Conservation (phyloP, 2,888 invertebrate species). For the Chydorus sphaericus region DNA sequence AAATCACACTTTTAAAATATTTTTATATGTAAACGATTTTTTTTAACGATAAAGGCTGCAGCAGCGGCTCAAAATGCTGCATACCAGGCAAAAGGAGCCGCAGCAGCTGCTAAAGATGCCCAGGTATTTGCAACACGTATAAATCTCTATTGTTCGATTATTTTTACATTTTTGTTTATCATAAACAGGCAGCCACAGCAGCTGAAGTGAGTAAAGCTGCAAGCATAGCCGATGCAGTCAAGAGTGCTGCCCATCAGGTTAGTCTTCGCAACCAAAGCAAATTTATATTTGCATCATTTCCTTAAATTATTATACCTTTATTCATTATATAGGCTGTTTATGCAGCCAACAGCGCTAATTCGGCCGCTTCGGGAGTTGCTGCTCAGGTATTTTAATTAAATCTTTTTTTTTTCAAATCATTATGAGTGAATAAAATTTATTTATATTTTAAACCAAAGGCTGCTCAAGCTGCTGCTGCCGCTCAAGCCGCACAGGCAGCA, state of each 20-base stretch:
- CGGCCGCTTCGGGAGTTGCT: background rate
- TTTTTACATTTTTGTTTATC: background rate
- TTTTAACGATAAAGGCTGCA: too few species aligned
- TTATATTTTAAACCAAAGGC: too few species aligned
- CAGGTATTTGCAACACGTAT: too few species aligned
- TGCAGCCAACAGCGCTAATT: conserved; percentile 17
- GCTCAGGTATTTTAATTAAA: too few species aligned
- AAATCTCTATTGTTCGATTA: background rate
- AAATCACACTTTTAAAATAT: too few species aligned
- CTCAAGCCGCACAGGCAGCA: conserved; percentile 17
- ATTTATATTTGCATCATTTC: background rate
- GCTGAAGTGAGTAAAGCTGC: conserved; percentile 11
- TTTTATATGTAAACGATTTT: too few species aligned
- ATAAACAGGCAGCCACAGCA: conserved; percentile 17
- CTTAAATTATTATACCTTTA: too few species aligned
- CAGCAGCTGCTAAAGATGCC: too few species aligned
- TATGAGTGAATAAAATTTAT: too few species aligned
- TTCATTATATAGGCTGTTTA: conserved; percentile 18
- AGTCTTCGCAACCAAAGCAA: background rate
- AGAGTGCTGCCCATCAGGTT: conserved; percentile 18
- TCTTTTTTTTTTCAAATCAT: too few species aligned
- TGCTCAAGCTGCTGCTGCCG: conserved; percentile 20
- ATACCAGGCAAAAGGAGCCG: background rate
- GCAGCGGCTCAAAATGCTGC: background rate
- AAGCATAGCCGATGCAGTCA: conserved; percentile 16